Evolutionary conservation across 2,113 vertebrate genomes (phyloP).

Genomic region (Serilophus lunatus): DNA sequence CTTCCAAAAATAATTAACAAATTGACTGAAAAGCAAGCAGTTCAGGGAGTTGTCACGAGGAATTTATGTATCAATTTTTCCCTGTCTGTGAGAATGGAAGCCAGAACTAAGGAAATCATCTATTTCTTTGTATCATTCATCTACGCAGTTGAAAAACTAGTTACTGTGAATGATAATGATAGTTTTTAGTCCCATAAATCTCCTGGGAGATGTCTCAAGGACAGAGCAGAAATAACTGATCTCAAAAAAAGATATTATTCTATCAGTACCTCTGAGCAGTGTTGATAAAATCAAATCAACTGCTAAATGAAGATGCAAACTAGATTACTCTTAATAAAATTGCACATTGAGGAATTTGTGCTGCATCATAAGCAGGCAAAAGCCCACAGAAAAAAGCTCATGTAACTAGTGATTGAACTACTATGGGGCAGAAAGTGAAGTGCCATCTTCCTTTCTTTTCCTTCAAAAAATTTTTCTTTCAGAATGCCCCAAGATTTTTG

Average conservation of each 20-base stretch:
- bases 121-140: neutral
- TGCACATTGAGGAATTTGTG: neutral
- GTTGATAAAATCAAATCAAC: constrained; percentile 12
- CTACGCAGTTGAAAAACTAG: neutral
- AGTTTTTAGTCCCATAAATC: neutral
- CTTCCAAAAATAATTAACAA: neutral
- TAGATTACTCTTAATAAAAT: neutral
- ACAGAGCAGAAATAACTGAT: constrained; percentile 10
- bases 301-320: neutral
- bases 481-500: neutral
- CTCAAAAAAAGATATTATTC: neutral
- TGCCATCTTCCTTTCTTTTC: neutral
- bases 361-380: neutral
- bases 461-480: neutral
- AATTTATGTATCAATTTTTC: neutral
- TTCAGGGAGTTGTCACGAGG: neutral
- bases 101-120: neutral
- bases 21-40: neutral
- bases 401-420: neutral
- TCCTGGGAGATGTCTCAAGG: neutral
- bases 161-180: neutral
- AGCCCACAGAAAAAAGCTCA: neutral
- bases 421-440: neutral
- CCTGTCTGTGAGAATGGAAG: neutral
- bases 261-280: neutral